phyloP scores from a whole-genome alignment of 2,113 vertebrate species.

The Crotalus tigris region DNA sequence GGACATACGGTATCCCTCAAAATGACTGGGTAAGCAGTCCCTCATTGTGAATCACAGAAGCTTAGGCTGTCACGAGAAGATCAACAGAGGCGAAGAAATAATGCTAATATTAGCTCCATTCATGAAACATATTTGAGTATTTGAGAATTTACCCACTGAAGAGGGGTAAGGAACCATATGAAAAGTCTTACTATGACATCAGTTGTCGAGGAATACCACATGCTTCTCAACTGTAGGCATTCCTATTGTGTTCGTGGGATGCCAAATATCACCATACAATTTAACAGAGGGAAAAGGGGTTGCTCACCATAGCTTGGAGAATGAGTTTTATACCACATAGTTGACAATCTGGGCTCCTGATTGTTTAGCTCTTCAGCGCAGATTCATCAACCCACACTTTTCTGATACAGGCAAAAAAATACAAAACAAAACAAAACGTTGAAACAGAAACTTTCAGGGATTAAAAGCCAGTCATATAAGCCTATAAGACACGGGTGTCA shows the following conservation, averaged over 20 bases:
- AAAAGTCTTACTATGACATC: neutral
- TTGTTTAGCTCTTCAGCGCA: conserved; percentile 52
- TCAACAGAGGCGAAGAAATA: neutral
- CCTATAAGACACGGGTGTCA: too few relatives aligned
- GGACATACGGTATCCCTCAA: conserved; percentile 46
- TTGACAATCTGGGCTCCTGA: conserved; percentile 3
- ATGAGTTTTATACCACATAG: neutral
- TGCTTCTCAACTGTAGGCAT: neutral
- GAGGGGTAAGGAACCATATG: neutral
- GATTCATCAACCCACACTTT: conserved; percentile 46
- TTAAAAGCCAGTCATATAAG: neutral
- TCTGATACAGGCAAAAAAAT: conserved; percentile 34
- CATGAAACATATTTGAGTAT: neutral
- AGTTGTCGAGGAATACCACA: neutral
- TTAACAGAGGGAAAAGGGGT: neutral
- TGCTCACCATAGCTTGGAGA: neutral
- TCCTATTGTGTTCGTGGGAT: neutral
- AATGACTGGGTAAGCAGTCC: conserved; percentile 57
- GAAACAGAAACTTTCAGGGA: conserved; percentile 23
- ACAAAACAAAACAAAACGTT: conserved; percentile 42
- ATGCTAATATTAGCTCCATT: conserved; percentile 5
- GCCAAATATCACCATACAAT: neutral
- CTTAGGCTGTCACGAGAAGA: conserved; percentile 24
- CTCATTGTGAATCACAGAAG: conserved; percentile 64
- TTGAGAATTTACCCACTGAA: neutral